Evolutionary conservation across 2,113 vertebrate species (phyloP).

Genomic region (Alouatta palliata): DNA sequence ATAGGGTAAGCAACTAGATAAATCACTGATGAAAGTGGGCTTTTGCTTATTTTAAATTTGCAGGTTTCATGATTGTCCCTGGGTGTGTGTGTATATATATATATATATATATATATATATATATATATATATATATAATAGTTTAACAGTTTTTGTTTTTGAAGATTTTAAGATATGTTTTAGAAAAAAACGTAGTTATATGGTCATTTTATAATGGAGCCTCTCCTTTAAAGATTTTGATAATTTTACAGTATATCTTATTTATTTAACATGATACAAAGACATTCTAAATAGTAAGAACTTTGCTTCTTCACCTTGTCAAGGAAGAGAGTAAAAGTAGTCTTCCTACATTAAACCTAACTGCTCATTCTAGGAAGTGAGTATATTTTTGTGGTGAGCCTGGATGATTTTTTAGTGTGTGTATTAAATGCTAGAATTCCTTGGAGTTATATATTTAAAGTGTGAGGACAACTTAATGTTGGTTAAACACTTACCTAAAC

Average conservation of each 20-base stretch:
- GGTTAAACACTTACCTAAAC: slow-evolving; percentile 21
- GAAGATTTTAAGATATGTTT: neutral
- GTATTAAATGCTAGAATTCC: neutral
- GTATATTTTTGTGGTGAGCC: neutral
- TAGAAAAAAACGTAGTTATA: neutral
- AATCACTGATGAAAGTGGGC: neutral
- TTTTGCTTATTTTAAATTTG: slow-evolving; percentile 12
- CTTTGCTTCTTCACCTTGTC: neutral
- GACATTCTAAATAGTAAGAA: neutral
- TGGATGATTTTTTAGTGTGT: neutral
- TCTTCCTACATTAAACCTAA: slow-evolving; percentile 2
- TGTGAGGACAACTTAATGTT: slow-evolving; percentile 8
- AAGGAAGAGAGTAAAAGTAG: neutral
- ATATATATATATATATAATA: no score
- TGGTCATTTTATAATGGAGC: neutral
- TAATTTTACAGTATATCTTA: neutral
- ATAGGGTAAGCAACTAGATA: neutral
- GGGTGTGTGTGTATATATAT: neutral
- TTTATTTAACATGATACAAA: neutral
- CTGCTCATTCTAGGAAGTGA: neutral
- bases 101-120: no score
- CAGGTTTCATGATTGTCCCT: neutral
- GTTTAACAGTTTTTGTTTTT: neutral
- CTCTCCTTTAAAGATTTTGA: neutral
- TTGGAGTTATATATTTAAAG: neutral